phyloP scores from a whole-genome alignment of 2,888 invertebrate genomes.

The Eucera pruinosa region DNA sequence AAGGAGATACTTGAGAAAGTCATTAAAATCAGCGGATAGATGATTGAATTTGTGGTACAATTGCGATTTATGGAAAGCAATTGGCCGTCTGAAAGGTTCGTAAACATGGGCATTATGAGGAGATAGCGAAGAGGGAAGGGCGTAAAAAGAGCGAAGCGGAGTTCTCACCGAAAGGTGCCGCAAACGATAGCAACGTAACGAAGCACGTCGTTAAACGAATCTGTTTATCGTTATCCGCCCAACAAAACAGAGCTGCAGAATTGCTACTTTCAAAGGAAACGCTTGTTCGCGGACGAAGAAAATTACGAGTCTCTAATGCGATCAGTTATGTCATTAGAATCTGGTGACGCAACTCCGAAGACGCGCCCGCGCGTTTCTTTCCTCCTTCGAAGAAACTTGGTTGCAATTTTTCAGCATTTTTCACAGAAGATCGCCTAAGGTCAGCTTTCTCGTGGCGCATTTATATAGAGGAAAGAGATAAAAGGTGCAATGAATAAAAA shows the following conservation, averaged over 20 bases:
- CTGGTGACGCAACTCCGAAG: background rate
- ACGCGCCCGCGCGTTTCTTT: background rate
- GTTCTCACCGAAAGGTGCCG: background rate
- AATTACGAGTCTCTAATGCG: constrained; percentile 27
- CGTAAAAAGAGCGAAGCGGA: background rate
- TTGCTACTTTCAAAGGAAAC: constrained; percentile 4
- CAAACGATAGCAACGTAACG: constrained; percentile 10
- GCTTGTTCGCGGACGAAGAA: background rate
- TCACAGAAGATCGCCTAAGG: background rate
- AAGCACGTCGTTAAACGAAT: constrained; percentile 31
- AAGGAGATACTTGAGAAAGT: background rate
- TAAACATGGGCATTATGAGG: constrained; percentile 4
- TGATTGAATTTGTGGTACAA: background rate
- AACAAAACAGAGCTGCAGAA: background rate
- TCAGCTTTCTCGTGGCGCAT: background rate
- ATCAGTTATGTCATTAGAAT: background rate
- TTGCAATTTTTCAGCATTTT: background rate
- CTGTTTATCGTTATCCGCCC: constrained; percentile 6
- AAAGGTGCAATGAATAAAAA: background rate
- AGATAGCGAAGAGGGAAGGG: background rate
- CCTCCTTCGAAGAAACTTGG: background rate
- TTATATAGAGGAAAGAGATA: background rate
- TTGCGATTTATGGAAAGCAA: constrained; percentile 15
- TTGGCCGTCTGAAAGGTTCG: background rate
- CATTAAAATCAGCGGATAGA: background rate